phyloP scores from a whole-genome alignment of 2,113 vertebrate species.

The Thinocorus orbignyianus region DNA sequence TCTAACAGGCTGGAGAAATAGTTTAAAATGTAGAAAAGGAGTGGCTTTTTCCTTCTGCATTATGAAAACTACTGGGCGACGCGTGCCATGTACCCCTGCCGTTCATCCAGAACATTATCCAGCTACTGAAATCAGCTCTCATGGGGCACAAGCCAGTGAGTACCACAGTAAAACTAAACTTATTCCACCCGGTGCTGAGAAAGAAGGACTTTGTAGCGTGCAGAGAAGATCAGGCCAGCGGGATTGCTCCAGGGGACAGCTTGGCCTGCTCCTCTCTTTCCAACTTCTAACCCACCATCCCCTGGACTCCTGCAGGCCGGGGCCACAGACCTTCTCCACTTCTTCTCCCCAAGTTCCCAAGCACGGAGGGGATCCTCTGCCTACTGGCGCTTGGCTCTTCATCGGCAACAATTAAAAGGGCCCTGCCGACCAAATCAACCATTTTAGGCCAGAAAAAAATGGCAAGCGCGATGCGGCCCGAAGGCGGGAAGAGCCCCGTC shows the following conservation, averaged over 20 bases:
- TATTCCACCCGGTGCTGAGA: background rate
- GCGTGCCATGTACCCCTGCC: background rate
- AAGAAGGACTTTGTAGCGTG: background rate
- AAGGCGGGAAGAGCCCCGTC: fast-evolving
- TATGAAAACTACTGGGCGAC: background rate
- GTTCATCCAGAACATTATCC: background rate
- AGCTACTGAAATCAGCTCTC: background rate
- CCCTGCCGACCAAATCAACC: background rate
- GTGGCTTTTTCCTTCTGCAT: background rate
- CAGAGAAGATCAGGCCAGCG: background rate
- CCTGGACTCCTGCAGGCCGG: fast-evolving
- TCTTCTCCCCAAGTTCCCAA: background rate
- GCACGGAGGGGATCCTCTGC: background rate
- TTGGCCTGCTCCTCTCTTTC: background rate
- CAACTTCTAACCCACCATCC: background rate
- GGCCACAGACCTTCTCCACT: background rate
- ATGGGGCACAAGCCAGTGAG: background rate
- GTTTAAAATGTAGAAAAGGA: background rate
- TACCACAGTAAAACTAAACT: background rate
- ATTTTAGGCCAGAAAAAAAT: background rate
- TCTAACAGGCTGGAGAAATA: background rate
- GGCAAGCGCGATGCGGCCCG: fast-evolving
- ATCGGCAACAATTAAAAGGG: background rate
- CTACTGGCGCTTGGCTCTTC: background rate
- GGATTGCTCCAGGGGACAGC: background rate